Conservation (phyloP, 2,797 vertebrate species). For the Sus cebifrons region DNA sequence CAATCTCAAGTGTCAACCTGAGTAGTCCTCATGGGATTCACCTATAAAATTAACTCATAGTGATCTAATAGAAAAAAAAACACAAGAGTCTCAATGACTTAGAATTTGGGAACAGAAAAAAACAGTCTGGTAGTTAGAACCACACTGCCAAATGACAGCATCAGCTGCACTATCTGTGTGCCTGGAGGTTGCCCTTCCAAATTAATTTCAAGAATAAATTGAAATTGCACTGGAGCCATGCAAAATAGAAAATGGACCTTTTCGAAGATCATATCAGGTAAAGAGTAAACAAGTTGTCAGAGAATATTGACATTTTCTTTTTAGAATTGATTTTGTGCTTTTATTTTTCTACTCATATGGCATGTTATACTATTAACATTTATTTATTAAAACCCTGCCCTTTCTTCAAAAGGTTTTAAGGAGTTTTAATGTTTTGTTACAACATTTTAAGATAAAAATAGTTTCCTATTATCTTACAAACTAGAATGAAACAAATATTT, state of each 20-base stretch:
- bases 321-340: conserved; percentile 63
- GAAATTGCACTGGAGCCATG: conserved; percentile 64
- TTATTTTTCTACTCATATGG: conserved; percentile 22
- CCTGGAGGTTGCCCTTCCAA: conserved; percentile 40
- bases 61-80: conserved; percentile 20
- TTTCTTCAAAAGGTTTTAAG: conserved; percentile 69
- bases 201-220: conserved; percentile 69
- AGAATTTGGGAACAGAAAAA: not conserved
- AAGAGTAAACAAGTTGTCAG: conserved; percentile 68
- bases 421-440: not conserved
- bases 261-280: conserved; percentile 50
- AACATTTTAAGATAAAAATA: conserved; percentile 58
- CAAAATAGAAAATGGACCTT: conserved; percentile 62
- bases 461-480: conserved; percentile 2
- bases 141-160: conserved; percentile 41
- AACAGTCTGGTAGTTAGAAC: not conserved
- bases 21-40: not conserved
- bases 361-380: conserved; percentile 70
- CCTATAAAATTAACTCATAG: not conserved
- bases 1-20: not conserved
- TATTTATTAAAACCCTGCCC: conserved; percentile 66
- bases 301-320: conserved; percentile 55
- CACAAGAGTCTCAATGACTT: conserved; percentile 26
- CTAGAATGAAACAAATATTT: conserved; percentile 12
- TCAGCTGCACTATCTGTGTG: conserved; percentile 58